These are phyloP conservation scores for Dolichotis patagonum DNA, from an alignment of 2,113 vertebrate species.

Conservation along the genomic window DNA sequence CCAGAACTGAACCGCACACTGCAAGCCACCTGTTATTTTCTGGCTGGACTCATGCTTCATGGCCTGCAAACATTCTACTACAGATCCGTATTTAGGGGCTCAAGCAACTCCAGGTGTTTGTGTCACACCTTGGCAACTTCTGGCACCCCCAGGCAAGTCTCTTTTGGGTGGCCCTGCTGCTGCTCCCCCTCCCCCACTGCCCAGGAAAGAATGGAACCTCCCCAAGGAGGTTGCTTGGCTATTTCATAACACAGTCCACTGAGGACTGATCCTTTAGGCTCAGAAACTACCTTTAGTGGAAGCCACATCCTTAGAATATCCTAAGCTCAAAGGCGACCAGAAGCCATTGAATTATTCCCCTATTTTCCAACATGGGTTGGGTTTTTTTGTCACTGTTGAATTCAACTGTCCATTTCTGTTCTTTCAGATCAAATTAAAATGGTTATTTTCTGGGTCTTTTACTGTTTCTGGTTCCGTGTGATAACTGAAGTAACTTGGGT, in stretches of 20 bases:
- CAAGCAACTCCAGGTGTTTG: neutral
- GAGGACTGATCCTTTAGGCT: neutral
- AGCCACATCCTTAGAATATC: neutral
- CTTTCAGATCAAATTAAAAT: conserved; percentile 47
- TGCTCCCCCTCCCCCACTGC: neutral
- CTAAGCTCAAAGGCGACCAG: neutral
- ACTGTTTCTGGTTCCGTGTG: neutral
- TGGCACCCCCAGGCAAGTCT: neutral
- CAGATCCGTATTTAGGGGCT: conserved; percentile 10
- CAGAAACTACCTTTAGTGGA: neutral
- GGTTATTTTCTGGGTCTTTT: conserved; percentile 23
- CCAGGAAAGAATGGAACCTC: neutral
- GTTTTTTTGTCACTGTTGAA: conserved; percentile 34
- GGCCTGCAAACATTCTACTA: neutral
- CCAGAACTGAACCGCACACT: neutral
- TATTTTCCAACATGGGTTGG: neutral
- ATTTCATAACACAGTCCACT: neutral
- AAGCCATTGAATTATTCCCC: neutral
- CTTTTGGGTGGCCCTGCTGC: conserved; percentile 9
- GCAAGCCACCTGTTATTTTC: neutral
- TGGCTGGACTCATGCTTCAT: neutral
- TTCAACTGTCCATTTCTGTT: conserved; percentile 41
- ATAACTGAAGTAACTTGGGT: conserved; percentile 23
- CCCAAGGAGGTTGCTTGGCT: neutral
- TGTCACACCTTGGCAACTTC: conserved; percentile 5